Evolutionary conservation across 2,888 invertebrate genomes (phyloP), one percentile per base, ranked within the genome.

Genomic region (Aphidius colemani): DNA sequence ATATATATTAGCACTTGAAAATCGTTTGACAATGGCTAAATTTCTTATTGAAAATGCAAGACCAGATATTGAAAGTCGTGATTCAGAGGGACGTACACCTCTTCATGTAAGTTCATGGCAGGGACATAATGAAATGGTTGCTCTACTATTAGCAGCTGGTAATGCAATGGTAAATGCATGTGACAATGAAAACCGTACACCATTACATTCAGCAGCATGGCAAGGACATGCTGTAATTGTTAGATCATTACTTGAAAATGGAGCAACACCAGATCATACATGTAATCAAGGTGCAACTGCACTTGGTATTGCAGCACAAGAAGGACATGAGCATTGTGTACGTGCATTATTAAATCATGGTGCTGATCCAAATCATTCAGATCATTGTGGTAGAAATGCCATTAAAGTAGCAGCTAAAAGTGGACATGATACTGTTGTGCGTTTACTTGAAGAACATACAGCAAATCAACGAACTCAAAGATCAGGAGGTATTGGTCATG

Each of bases 211-310:
- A 45, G 96, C 96, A 11, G 93, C 96, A 59, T 97, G 97, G 97
- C 94, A 97, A 78, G 97, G 97, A 0, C 94, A 97, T 75, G 88
- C 90, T 48, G 88, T 89, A 57, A 94, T 94, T 49, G 94, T 97
- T 70, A 87, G 90, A 65, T 84, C 95, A 48, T 84, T 95, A 10
- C 85, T 97, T 53, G 89, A 90, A 74, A 89, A 89, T 72, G 94
- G 94, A 6, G 96, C 96, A 0, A 82, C 87, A 63, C 92, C 95
- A 13, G 90, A 95, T 83, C 95, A 96, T 72, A 92, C 94, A 0
- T 97, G 97, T 80, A 94, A 95, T 76, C 96, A 96, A 84, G 97
- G 97, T 30, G 97, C 97, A 55, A 96, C 97, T 10, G 96, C 97
- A 7, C 85, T 98, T 67, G 90, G 90, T 88, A 96, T 98, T 64